Conservation (phyloP, 2,113 vertebrate genomes). For the Sarotherodon lohbergeri region DNA sequence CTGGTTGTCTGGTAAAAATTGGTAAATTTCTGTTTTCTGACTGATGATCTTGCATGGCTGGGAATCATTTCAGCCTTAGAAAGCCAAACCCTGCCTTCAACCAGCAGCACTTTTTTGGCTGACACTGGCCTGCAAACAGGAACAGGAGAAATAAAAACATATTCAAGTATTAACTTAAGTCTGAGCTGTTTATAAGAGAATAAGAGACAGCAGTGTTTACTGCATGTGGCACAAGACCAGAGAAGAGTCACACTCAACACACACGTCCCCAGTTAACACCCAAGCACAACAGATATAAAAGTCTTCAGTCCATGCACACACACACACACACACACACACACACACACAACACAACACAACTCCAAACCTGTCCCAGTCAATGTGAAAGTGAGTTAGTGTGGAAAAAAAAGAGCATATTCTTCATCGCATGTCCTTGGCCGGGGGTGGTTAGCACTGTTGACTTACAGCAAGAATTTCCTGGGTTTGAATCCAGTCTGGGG, state of each 20-base stretch:
- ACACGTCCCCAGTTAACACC: neutral
- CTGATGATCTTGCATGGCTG: neutral
- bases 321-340: neutral
- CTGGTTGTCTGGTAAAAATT: neutral
- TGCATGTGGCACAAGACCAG: neutral
- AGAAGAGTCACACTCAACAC: neutral
- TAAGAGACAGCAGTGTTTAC: neutral
- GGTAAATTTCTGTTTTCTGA: neutral
- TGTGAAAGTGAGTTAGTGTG: neutral
- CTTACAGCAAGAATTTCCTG: neutral
- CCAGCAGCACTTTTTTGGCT: neutral
- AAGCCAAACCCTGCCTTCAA: neutral
- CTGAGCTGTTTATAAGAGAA: neutral
- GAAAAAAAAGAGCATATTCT: neutral
- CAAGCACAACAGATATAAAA: neutral
- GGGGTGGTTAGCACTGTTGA: neutral
- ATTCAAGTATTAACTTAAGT: neutral
- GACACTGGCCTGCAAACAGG: neutral
- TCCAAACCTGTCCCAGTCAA: neutral
- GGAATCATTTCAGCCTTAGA: neutral
- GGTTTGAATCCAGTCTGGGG: neutral
- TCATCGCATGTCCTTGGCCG: neutral
- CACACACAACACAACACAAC: neutral
- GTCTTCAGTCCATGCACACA: neutral
- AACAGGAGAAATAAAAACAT: neutral